Evolutionary conservation across 53 echinoderm and acorn worm genomes (phyloP).

Genomic region (Henricia sp.): DNA sequence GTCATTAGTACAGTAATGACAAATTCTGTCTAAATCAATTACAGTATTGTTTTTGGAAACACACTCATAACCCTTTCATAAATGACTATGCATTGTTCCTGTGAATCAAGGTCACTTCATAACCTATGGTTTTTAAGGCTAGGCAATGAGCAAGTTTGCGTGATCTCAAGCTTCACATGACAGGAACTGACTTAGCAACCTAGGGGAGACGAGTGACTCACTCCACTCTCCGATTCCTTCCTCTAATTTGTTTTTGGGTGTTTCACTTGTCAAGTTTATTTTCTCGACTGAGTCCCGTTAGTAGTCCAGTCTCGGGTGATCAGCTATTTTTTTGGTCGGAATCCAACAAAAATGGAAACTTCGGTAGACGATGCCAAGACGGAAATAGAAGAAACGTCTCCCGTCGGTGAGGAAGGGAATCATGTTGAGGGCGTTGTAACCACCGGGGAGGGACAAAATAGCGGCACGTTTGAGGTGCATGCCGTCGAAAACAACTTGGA

Average conservation of each 20-base stretch:
- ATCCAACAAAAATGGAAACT: slow-evolving; percentile 26
- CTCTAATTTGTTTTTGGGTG: background rate
- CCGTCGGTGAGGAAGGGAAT: background rate
- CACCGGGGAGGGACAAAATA: background rate
- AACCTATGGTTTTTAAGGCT: background rate
- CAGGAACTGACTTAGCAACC: slow-evolving; percentile 42
- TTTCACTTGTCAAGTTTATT: background rate
- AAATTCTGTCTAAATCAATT: too few species aligned
- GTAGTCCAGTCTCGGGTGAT: background rate
- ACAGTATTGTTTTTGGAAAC: slow-evolving; percentile 22
- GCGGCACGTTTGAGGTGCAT: slow-evolving; percentile 14
- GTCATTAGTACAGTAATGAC: too few species aligned
- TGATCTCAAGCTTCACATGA: slow-evolving; percentile 40
- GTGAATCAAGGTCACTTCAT: slow-evolving; percentile 7
- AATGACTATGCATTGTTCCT: slow-evolving; percentile 4
- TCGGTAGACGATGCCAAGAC: background rate
- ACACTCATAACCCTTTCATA: slow-evolving; percentile 35
- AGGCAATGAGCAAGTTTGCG: background rate
- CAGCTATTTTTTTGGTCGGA: background rate
- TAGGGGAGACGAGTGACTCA: background rate
- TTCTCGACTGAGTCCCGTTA: background rate
- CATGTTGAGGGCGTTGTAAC: slow-evolving; percentile 27
- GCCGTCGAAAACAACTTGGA: background rate
- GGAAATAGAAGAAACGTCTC: background rate
- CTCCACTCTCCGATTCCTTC: background rate